Conservation (phyloP, 1,140 invertebrate species). For the Cotesia glomerata region DNA sequence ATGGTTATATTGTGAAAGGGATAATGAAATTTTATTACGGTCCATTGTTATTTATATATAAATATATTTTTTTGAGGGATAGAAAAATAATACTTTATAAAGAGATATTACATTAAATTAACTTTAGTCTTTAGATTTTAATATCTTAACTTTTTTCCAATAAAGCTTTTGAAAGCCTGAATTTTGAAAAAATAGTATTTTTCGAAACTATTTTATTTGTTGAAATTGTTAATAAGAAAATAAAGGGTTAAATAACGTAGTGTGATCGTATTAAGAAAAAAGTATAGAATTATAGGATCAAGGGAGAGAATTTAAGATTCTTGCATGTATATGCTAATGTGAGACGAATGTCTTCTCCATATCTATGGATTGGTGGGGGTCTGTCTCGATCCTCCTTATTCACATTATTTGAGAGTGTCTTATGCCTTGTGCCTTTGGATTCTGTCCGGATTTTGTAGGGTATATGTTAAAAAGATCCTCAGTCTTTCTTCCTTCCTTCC, state of each 20-base stretch:
- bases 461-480: slow-evolving; percentile 44
- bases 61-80: no score
- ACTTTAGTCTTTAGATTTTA: no score
- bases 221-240: neutral
- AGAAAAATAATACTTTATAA: no score
- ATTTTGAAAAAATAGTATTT: no score
- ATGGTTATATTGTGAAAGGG: slow-evolving; percentile 17
- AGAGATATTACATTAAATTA: no score
- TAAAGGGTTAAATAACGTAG: neutral
- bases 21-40: slow-evolving; percentile 16
- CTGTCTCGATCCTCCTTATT: slow-evolving; percentile 26
- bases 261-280: slow-evolving; percentile 8
- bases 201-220: no score
- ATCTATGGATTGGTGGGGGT: neutral
- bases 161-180: no score
- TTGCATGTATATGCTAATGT: slow-evolving; percentile 59
- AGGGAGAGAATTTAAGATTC: slow-evolving; percentile 35
- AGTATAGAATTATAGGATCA: slow-evolving; percentile 13
- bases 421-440: slow-evolving; percentile 37
- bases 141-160: no score
- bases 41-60: no score
- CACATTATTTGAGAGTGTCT: slow-evolving; percentile 38
- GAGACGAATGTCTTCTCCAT: slow-evolving; percentile 54
- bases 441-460: slow-evolving; percentile 16
- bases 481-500: slow-evolving; percentile 29